phyloP scores from a whole-genome alignment of 2,888 invertebrate species.

The Matsumyia berberina region DNA sequence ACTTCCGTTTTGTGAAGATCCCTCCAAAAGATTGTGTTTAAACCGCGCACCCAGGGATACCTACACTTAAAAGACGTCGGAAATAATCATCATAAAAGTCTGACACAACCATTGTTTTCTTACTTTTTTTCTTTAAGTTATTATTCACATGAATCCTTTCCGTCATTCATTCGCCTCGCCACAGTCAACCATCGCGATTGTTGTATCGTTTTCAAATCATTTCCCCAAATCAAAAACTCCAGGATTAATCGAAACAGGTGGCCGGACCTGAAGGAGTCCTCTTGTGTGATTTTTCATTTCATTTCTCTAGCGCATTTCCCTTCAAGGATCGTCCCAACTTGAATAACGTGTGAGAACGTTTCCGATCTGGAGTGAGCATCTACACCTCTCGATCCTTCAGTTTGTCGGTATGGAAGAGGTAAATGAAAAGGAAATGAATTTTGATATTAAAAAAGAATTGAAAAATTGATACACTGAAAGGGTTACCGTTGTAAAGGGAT shows the following conservation, averaged over 20 bases:
- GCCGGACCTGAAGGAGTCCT: conserved; percentile 63
- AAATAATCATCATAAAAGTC: conserved; percentile 76
- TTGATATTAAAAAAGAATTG: conserved; percentile 52
- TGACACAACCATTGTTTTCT: conserved; percentile 68
- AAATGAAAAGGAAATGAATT: conserved; percentile 72
- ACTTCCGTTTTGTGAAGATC: conserved; percentile 69
- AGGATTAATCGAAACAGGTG: conserved; percentile 68
- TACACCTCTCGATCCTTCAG: conserved; percentile 53
- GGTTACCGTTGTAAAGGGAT: conserved; percentile 39
- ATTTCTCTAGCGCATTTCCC: conserved; percentile 55
- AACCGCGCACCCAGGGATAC: conserved; percentile 46
- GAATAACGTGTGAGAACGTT: conserved; percentile 71
- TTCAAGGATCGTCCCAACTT: conserved; percentile 52
- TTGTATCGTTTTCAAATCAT: conserved; percentile 72
- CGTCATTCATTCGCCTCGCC: conserved; percentile 49
- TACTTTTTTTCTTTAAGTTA: conserved; percentile 49
- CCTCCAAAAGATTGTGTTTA: conserved; percentile 51
- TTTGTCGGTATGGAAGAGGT: conserved; percentile 38
- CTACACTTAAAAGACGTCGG: conserved; percentile 61
- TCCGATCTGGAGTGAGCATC: conserved; percentile 60
- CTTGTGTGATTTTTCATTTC: conserved; percentile 72
- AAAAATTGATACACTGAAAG: conserved; percentile 58
- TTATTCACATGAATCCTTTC: conserved; percentile 72
- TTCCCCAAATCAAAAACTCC: conserved; percentile 63
- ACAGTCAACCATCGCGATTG: conserved; percentile 47